phyloP scores from a whole-genome alignment of 2,113 vertebrate species.

The Larimichthys crocea region DNA sequence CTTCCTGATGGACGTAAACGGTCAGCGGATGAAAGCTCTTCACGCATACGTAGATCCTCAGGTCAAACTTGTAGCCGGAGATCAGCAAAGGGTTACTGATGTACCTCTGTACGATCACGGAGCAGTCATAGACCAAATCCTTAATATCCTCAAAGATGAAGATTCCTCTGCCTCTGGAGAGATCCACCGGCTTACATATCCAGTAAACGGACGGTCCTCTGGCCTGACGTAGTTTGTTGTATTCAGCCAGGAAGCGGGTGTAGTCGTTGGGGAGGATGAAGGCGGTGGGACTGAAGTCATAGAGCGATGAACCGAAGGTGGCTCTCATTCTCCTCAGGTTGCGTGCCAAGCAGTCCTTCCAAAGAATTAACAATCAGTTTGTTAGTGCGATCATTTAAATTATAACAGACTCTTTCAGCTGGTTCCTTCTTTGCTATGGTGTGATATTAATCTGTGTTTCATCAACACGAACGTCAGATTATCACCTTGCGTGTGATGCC shows the following conservation, averaged over 20 bases:
- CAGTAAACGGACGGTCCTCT: conserved; percentile 71
- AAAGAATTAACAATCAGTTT: background rate
- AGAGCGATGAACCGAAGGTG: conserved; percentile 76
- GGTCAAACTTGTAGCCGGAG: conserved; percentile 88
- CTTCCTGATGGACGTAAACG: conserved; percentile 86
- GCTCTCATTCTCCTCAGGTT: conserved; percentile 84
- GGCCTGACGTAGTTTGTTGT: conserved; percentile 71
- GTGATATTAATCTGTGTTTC: no score
- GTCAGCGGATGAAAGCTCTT: conserved; percentile 87
- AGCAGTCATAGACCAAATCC: conserved; percentile 82
- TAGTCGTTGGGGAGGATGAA: conserved; percentile 87
- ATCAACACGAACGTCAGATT: no score
- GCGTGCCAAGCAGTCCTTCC: conserved; percentile 83
- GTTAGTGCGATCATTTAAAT: background rate
- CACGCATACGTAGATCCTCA: conserved; percentile 88
- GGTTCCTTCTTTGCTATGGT: no score
- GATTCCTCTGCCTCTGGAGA: conserved; percentile 86
- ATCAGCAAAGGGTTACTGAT: conserved; percentile 86
- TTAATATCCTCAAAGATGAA: conserved; percentile 86
- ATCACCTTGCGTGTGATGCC: conserved; percentile 84
- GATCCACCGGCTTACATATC: conserved; percentile 87
- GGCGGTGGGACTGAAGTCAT: conserved; percentile 84
- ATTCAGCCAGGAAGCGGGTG: conserved; percentile 82
- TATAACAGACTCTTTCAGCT: background rate
- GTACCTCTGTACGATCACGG: conserved; percentile 85